Conservation (phyloP, 2,888 invertebrate genomes). For the Conistra vaccinii region DNA sequence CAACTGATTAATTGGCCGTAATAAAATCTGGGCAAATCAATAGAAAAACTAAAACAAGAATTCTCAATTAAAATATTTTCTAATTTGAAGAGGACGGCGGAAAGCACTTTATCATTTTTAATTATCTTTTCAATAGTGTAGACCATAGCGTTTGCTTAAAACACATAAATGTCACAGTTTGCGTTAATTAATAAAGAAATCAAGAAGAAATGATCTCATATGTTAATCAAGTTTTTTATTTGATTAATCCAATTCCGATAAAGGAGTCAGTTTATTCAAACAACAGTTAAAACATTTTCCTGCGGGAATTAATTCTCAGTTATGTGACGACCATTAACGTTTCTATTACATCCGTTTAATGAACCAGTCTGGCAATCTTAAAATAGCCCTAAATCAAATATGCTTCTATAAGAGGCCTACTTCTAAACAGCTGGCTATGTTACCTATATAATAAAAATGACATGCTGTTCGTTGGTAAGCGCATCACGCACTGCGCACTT, state of each 20-base stretch:
- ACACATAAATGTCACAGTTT: conserved; percentile 48
- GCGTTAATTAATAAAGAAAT: conserved; percentile 48
- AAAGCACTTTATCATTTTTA: conserved; percentile 51
- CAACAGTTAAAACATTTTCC: conserved; percentile 15
- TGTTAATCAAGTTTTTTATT: conserved; percentile 38
- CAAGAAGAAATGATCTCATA: conserved; percentile 26
- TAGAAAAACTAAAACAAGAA: conserved; percentile 45
- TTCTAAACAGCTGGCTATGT: neutral
- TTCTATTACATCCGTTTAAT: conserved; percentile 14
- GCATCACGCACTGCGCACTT: too few species aligned
- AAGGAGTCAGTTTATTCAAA: conserved; percentile 30
- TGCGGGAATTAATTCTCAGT: conserved; percentile 6
- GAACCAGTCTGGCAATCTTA: neutral
- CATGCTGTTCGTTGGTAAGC: neutral
- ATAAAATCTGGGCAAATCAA: conserved; percentile 58
- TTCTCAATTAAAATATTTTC: conserved; percentile 54
- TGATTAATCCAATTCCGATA: conserved; percentile 10
- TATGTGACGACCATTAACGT: neutral
- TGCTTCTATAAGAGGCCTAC: neutral
- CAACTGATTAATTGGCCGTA: conserved; percentile 68
- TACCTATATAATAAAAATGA: neutral
- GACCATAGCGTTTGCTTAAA: conserved; percentile 18
- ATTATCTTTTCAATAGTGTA: conserved; percentile 45
- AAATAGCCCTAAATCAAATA: neutral
- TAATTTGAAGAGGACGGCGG: conserved; percentile 31